Evolutionary conservation across 2,797 vertebrate species (phyloP).

Genomic region (Ptychobarbus kaznakovi): DNA sequence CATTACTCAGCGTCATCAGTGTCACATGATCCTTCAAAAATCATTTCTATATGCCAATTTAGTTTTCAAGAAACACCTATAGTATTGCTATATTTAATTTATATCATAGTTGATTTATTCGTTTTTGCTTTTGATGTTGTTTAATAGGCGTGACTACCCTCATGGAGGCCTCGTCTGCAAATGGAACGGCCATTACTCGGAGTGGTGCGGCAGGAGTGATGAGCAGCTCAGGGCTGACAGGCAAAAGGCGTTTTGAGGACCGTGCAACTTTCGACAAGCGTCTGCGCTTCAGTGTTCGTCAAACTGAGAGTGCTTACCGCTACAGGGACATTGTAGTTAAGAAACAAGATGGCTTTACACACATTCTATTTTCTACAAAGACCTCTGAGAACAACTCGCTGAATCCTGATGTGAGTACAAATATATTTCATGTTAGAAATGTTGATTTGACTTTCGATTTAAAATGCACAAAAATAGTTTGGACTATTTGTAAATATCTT

Average conservation of each 20-base stretch:
- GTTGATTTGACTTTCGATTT: background rate
- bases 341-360: constrained; percentile 96
- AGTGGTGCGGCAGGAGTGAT: constrained; percentile 79
- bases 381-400: constrained; percentile 96
- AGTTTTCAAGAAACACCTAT: background rate
- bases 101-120: background rate
- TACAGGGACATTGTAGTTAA: constrained; percentile 97
- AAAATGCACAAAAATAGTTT: background rate
- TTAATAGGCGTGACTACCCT: constrained; percentile 80
- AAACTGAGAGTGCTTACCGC: constrained; percentile 95
- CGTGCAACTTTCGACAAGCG: constrained; percentile 92
- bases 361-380: constrained; percentile 96
- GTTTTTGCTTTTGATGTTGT: constrained; percentile 15
- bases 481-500: background rate
- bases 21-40: background rate
- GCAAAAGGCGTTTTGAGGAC: constrained; percentile 90
- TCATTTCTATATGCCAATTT: background rate
- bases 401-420: constrained; percentile 90
- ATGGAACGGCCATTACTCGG: constrained; percentile 81
- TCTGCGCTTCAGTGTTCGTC: constrained; percentile 92
- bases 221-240: constrained; percentile 68
- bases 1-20: no score
- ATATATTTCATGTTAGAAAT: background rate
- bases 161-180: constrained; percentile 86
- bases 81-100: background rate